phyloP scores from a whole-genome alignment of 2,888 invertebrate species.

The Tachina grossa region DNA sequence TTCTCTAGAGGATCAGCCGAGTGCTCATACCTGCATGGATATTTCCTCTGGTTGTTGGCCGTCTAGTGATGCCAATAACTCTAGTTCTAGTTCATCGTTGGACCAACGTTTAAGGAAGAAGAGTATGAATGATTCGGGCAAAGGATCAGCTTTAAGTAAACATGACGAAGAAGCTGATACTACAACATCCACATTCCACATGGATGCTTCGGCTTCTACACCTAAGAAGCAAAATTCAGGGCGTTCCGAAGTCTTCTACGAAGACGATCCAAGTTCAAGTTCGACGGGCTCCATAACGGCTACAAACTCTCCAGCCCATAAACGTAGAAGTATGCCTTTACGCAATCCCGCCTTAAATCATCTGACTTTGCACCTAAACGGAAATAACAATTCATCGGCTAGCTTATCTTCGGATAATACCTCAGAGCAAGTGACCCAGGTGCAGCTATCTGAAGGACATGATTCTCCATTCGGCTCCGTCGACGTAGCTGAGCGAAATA shows the following conservation, averaged over 20 bases:
- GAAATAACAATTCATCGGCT: constrained; percentile 80
- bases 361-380: constrained; percentile 76
- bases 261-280: constrained; percentile 78
- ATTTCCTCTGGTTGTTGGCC: constrained; percentile 93
- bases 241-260: constrained; percentile 77
- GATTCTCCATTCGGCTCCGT: constrained; percentile 64
- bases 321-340: constrained; percentile 80
- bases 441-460: constrained; percentile 75
- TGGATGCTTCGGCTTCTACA: constrained; percentile 70
- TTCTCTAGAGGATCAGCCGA: constrained; percentile 84
- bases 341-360: constrained; percentile 81
- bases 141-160: constrained; percentile 82
- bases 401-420: constrained; percentile 81
- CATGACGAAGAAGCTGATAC: constrained; percentile 79
- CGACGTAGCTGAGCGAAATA: constrained; percentile 71
- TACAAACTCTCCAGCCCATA: constrained; percentile 80
- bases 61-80: constrained; percentile 80
- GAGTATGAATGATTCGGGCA: constrained; percentile 83
- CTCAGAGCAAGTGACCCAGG: constrained; percentile 80
- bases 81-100: constrained; percentile 81
- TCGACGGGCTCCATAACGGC: constrained; percentile 78
- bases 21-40: constrained; percentile 86
- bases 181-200: constrained; percentile 70
- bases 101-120: constrained; percentile 82
- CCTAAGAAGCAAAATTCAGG: constrained; percentile 72